These are phyloP conservation scores for Drosophila nebulosa DNA, from an alignment of 1,140 invertebrate species.

Conservation along the genomic window DNA sequence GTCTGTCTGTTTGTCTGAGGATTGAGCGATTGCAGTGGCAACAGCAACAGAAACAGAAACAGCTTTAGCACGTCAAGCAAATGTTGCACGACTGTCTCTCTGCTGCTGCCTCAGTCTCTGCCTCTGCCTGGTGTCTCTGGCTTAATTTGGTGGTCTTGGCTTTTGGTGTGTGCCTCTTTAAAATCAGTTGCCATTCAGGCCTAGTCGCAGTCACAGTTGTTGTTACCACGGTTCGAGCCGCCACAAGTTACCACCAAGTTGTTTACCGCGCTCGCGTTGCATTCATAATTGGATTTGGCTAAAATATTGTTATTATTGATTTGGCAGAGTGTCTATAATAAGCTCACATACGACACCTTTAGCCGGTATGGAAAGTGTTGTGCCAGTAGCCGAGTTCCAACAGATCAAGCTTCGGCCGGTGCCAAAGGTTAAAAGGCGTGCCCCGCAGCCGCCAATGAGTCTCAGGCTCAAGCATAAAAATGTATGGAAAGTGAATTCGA, in stretches of 20 bases:
- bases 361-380: constrained; percentile 50
- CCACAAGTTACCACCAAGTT: neutral
- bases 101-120: constrained; percentile 26
- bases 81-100: constrained; percentile 65
- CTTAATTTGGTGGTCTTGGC: constrained; percentile 58
- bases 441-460: constrained; percentile 60
- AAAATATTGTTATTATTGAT: constrained; percentile 40
- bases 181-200: constrained; percentile 61
- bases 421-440: constrained; percentile 69
- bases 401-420: constrained; percentile 72
- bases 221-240: neutral
- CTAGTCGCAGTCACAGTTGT: constrained; percentile 53
- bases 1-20: constrained; percentile 10
- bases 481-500: constrained; percentile 39
- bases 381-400: constrained; percentile 73
- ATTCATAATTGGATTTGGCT: constrained; percentile 72
- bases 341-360: neutral
- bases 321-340: constrained; percentile 16
- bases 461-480: constrained; percentile 53
- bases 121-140: constrained; percentile 23
- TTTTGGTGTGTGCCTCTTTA: constrained; percentile 35
- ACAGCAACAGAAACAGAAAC: constrained; percentile 19
- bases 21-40: constrained; percentile 60
- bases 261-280: constrained; percentile 3
- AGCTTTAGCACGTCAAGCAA: constrained; percentile 30